Conservation (phyloP, 2,888 invertebrate species). For the Dorcus hopei region DNA sequence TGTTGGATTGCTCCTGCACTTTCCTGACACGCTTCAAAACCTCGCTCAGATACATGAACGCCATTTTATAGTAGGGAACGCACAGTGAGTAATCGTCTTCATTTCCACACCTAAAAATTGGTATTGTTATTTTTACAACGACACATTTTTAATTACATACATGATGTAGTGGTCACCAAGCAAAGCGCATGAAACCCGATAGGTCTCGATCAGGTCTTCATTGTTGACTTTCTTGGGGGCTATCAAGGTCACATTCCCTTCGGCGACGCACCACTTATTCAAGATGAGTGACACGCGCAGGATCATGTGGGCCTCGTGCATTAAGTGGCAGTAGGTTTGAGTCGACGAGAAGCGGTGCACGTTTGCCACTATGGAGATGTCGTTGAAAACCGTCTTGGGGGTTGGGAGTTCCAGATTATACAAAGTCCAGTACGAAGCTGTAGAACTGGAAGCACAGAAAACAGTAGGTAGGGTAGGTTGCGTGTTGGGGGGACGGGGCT, state of each 20-base stretch:
- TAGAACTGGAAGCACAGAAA: constrained; percentile 38
- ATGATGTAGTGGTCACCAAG: constrained; percentile 57
- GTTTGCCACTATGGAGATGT: constrained; percentile 66
- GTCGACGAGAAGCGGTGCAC: constrained; percentile 62
- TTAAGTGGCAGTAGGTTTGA: constrained; percentile 66
- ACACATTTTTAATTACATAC: constrained; percentile 29
- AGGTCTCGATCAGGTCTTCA: constrained; percentile 49
- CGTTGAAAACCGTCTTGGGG: constrained; percentile 63
- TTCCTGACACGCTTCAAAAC: constrained; percentile 48
- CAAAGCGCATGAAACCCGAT: constrained; percentile 55
- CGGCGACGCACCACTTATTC: constrained; percentile 41
- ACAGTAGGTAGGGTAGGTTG: no score
- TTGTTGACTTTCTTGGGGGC: constrained; percentile 33
- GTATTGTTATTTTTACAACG: no score
- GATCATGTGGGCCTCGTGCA: constrained; percentile 71
- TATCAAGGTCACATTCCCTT: constrained; percentile 39
- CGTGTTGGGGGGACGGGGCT: no score
- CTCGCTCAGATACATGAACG: constrained; percentile 51
- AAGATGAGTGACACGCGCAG: constrained; percentile 53
- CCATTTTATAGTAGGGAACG: constrained; percentile 57
- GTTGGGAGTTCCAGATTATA: constrained; percentile 67
- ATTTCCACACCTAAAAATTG: constrained; percentile 36
- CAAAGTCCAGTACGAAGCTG: constrained; percentile 61
- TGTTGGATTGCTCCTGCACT: constrained; percentile 44
- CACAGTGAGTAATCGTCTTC: constrained; percentile 45